Evolutionary conservation across 2,797 vertebrate species (phyloP).

Genomic region (Acrossocheilus fasciatus): DNA sequence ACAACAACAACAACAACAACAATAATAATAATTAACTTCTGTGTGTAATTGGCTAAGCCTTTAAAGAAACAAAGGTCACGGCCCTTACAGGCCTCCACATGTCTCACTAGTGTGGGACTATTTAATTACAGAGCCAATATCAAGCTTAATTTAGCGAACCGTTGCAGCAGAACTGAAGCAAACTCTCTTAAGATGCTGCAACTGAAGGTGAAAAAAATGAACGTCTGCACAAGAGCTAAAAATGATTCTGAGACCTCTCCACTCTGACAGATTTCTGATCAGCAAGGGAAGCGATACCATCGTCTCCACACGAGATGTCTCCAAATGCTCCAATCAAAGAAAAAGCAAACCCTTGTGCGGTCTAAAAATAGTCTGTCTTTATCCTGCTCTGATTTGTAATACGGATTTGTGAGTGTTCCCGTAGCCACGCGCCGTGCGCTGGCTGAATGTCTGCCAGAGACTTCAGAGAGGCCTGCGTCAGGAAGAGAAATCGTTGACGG

Average conservation of each 20-base stretch:
- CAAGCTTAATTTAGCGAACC: conserved; percentile 71
- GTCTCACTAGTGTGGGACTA: conserved; percentile 69
- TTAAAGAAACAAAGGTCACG: conserved; percentile 64
- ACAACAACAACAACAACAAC: too few species aligned
- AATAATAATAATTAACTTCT: background rate
- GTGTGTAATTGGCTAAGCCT: conserved; percentile 7
- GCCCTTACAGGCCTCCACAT: conserved; percentile 73
- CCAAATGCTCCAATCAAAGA: conserved; percentile 25
- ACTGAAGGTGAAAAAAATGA: background rate
- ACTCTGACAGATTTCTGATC: conserved; percentile 64
- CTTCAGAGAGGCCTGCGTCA: conserved; percentile 46
- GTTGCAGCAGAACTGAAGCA: conserved; percentile 73
- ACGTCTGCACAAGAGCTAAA: conserved; percentile 57
- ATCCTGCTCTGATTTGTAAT: conserved; percentile 44
- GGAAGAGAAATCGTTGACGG: conserved; percentile 42
- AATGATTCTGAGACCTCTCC: conserved; percentile 61
- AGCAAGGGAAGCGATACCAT: conserved; percentile 58
- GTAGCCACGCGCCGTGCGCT: background rate
- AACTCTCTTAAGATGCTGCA: conserved; percentile 60
- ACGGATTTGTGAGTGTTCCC: conserved; percentile 35
- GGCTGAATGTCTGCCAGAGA: conserved; percentile 48
- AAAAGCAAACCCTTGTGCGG: background rate
- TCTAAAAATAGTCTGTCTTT: conserved; percentile 56
- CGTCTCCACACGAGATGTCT: conserved; percentile 33
- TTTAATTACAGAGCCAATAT: conserved; percentile 72